These are phyloP conservation scores for Loripinus fragilis DNA, from an alignment of 2,888 invertebrate genomes.

Conservation along the genomic window DNA sequence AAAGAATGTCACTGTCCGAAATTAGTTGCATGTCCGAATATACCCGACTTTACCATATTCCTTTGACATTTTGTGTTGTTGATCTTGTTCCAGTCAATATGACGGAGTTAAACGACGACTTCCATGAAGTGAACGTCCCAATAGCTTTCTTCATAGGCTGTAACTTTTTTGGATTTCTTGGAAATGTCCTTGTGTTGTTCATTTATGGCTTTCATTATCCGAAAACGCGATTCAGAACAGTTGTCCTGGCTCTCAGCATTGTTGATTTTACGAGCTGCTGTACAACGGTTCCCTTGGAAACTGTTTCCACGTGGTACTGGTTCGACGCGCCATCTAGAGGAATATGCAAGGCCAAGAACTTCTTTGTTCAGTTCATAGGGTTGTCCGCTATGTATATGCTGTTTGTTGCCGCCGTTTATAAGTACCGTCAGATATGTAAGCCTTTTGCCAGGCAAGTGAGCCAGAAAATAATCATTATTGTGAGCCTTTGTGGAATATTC, in stretches of 20 bases:
- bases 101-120: neutral
- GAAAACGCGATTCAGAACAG: neutral
- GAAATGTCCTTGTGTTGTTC: neutral
- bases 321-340: neutral
- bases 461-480: neutral
- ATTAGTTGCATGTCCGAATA: too few relatives aligned
- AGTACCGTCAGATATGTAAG: neutral
- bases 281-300: neutral
- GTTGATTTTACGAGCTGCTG: conserved; percentile 7
- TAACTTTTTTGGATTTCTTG: neutral
- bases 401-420: neutral
- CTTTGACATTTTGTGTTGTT: too few relatives aligned
- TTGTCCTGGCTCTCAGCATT: neutral
- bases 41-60: too few relatives aligned
- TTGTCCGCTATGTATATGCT: conserved; percentile 3
- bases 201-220: neutral
- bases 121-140: neutral
- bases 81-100: too few relatives aligned
- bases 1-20: too few relatives aligned
- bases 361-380: neutral
- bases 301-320: neutral
- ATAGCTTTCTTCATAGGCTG: neutral
- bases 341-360: neutral
- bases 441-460: neutral
- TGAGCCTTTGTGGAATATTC: neutral